Percentiles rank a stretch among this genome's conserved stretches.
Conservation (phyloP, 2,888 invertebrate genomes). For the Itoplectis maculator region DNA sequence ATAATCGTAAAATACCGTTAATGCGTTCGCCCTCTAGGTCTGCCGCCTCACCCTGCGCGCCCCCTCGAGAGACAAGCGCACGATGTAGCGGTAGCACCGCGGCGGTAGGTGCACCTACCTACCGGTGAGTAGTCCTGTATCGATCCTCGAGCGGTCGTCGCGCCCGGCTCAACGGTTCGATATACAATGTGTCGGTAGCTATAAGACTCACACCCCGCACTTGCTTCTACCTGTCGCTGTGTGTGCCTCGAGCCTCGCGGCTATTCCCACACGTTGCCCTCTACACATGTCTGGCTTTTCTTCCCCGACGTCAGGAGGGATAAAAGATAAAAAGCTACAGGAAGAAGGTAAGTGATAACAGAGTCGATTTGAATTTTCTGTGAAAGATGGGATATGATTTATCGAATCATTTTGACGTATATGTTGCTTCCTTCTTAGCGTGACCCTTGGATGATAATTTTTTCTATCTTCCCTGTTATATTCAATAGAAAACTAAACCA, state of each 20-base stretch:
- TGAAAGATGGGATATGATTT: neutral
- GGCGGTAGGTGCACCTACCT: slow-evolving; percentile 4
- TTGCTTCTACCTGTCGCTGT: slow-evolving; percentile 11
- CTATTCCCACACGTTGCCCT: slow-evolving; percentile 2
- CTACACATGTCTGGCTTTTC: slow-evolving; percentile 5
- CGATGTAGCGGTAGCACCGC: slow-evolving; percentile 3
- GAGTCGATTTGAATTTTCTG: neutral
- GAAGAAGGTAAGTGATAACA: neutral
- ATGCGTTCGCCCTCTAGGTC: slow-evolving; percentile 68
- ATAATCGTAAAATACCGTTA: slow-evolving; percentile 77
- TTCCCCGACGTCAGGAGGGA: slow-evolving; percentile 5
- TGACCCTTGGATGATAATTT: neutral
- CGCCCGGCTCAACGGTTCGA: slow-evolving; percentile 46
- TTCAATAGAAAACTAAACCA: neutral
- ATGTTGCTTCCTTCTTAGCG: too few relatives aligned
- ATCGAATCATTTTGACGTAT: neutral
- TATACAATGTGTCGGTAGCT: slow-evolving; percentile 37
- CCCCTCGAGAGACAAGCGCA: slow-evolving; percentile 13
- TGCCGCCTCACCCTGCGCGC: slow-evolving; percentile 11
- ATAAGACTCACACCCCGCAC: slow-evolving; percentile 37
- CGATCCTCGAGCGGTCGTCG: slow-evolving; percentile 70
- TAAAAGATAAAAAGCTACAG: neutral
- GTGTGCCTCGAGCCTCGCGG: neutral
- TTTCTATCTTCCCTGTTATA: neutral
- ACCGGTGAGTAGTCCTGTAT: slow-evolving; percentile 64